These are phyloP conservation scores for Camponotus pennsylvanicus DNA, from an alignment of 1,140 invertebrate species.

Conservation along the genomic window DNA sequence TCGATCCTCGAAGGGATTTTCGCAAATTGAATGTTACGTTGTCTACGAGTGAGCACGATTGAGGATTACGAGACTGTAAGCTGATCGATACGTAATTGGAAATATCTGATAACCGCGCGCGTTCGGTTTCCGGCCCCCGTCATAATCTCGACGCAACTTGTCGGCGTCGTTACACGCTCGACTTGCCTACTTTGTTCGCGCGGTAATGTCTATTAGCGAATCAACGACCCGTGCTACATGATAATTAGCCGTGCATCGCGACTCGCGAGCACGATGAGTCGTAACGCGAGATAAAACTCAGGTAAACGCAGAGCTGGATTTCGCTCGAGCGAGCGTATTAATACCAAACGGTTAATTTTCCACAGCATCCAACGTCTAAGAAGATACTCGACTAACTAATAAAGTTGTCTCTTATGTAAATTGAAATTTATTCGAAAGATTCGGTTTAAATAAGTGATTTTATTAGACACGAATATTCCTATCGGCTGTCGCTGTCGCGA, in stretches of 20 bases:
- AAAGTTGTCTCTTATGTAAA: no score
- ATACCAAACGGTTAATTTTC: neutral
- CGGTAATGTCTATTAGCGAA: conserved; percentile 64
- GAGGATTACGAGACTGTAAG: conserved; percentile 67
- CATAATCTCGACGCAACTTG: conserved; percentile 56
- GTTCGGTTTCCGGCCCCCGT: conserved; percentile 30
- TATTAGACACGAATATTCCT: neutral
- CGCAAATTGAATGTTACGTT: conserved; percentile 59
- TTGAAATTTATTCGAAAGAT: neutral
- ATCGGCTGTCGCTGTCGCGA: neutral
- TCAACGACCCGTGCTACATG: conserved; percentile 64
- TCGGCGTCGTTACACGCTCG: conserved; percentile 71
- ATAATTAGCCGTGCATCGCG: conserved; percentile 64
- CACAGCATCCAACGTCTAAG: neutral
- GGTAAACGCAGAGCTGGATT: neutral
- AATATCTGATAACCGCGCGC: conserved; percentile 63
- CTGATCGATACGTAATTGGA: conserved; percentile 74
- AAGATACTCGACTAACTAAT: neutral
- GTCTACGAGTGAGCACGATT: conserved; percentile 65
- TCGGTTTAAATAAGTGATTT: neutral
- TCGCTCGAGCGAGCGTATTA: neutral
- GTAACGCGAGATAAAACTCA: conserved; percentile 40
- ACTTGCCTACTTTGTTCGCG: conserved; percentile 71
- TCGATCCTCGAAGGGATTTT: conserved; percentile 56
- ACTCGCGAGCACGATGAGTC: conserved; percentile 10